Evolutionary conservation across 1,140 invertebrate species (phyloP).

Genomic region (Drosophila arizonae): DNA sequence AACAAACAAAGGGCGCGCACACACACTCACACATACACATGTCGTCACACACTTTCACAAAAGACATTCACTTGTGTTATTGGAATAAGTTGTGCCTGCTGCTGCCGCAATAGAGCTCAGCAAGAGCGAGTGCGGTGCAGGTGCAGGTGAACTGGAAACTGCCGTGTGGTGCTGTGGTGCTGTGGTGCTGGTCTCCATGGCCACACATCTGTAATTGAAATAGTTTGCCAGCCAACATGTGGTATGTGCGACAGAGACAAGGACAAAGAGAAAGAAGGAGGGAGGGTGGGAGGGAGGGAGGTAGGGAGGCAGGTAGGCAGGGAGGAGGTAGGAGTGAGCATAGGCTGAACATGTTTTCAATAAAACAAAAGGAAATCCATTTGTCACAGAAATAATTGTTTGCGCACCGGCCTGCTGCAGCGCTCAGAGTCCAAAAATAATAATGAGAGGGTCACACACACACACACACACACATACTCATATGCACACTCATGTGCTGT

Average conservation of each 20-base stretch:
- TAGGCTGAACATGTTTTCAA: conserved; percentile 62
- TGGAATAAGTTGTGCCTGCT: conserved; percentile 31
- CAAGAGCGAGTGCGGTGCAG: background rate
- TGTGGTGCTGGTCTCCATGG: conserved; percentile 8
- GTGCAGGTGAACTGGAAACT: conserved; percentile 42
- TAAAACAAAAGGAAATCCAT: conserved; percentile 78
- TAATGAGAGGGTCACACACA: conserved; percentile 32
- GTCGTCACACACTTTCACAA: background rate
- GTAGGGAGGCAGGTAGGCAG: background rate
- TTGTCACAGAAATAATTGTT: conserved; percentile 70
- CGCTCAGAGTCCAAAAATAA: conserved; percentile 36
- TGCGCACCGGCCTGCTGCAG: conserved; percentile 34
- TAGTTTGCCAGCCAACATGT: conserved; percentile 64
- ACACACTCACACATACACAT: conserved; percentile 2
- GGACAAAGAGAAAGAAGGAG: conserved; percentile 12
- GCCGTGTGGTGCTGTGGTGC: conserved; percentile 21
- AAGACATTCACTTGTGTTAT: conserved; percentile 34
- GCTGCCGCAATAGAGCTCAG: background rate
- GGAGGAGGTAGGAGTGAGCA: conserved; percentile 18
- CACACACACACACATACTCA: conserved; percentile 12
- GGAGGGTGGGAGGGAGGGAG: conserved; percentile 3
- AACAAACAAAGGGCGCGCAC: background rate
- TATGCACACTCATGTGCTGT: conserved; percentile 15
- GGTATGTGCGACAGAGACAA: conserved; percentile 7
- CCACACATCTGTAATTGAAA: conserved; percentile 69